A percentile compares a stretch with the other conserved stretches of the same genome.
Evolutionary conservation across 2,888 invertebrate species (phyloP).

Genomic region (Parasteatoda lunata): DNA sequence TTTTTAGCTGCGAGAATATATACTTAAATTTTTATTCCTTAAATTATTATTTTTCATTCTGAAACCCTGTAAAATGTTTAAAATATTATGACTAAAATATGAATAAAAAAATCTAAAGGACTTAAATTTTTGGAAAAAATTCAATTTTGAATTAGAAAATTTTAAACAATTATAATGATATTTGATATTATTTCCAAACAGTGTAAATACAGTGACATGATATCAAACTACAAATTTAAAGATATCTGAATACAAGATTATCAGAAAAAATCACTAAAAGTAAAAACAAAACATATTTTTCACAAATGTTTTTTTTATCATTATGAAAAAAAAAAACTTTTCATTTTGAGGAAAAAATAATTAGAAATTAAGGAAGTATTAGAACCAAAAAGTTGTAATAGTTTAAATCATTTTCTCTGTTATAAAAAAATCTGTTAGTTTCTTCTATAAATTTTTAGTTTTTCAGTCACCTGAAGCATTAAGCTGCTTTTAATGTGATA

Average conservation of each 20-base stretch:
- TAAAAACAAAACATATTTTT: background rate
- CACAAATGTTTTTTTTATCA: background rate
- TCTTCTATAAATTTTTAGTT: background rate
- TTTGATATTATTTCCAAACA: no score
- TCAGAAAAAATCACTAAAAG: background rate
- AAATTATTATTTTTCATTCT: no score
- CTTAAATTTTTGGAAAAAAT: background rate
- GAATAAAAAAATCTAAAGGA: background rate
- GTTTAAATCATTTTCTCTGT: background rate
- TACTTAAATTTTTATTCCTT: no score
- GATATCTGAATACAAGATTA: no score
- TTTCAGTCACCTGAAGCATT: background rate
- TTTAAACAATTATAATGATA: background rate
- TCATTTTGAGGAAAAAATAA: no score
- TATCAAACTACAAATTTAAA: no score
- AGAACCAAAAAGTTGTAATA: background rate
- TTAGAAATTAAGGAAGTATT: no score
- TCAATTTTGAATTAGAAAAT: background rate
- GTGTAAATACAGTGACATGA: no score
- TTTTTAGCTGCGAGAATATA: no score
- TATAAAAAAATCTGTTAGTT: background rate
- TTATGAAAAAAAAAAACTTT: no score
- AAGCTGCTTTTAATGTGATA: background rate
- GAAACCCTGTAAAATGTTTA: no score
- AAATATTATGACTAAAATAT: no score